A percentile compares a stretch with the other conserved stretches of the same genome.
These are phyloP conservation scores for Lontra canadensis DNA, from an alignment of 2,113 vertebrate species.

Conservation along the genomic window DNA sequence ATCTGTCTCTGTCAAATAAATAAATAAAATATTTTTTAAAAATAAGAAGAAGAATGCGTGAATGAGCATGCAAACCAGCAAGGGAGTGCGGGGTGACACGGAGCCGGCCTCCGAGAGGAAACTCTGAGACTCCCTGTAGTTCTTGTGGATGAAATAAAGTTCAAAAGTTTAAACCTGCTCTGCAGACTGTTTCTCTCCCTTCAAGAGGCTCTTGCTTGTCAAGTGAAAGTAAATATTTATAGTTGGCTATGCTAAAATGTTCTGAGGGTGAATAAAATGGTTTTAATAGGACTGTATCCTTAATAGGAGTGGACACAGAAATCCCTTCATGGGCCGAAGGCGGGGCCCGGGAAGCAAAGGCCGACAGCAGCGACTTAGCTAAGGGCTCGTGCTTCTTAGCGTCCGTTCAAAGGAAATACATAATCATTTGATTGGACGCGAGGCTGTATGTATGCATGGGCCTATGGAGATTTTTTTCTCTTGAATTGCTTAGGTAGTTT, in stretches of 20 bases:
- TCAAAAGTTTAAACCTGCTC: constrained; percentile 59
- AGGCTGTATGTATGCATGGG: not conserved
- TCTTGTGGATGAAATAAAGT: constrained; percentile 46
- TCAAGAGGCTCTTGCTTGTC: constrained; percentile 54
- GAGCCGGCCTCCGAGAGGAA: not conserved
- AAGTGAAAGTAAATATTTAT: constrained; percentile 69
- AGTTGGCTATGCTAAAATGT: constrained; percentile 57
- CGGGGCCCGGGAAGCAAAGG: not conserved
- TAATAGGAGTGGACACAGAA: constrained; percentile 31
- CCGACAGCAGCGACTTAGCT: not conserved
- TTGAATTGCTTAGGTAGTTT: not conserved
- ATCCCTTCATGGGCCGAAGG: constrained; percentile 17
- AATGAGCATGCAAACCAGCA: not conserved
- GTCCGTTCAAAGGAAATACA: not conserved
- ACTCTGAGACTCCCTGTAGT: not conserved
- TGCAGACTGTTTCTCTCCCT: constrained; percentile 58
- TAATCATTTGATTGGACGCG: not conserved
- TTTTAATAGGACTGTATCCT: constrained; percentile 63
- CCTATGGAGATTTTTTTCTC: not conserved
- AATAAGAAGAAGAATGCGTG: too few species aligned
- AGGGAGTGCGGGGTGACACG: not conserved
- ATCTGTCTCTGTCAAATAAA: too few species aligned
- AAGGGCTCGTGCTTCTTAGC: not conserved
- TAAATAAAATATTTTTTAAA: too few species aligned
- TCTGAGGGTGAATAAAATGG: constrained; percentile 58